These are phyloP conservation scores for Schlechtendalia chinensis DNA, from an alignment of 1,140 invertebrate genomes.

Conservation along the genomic window DNA sequence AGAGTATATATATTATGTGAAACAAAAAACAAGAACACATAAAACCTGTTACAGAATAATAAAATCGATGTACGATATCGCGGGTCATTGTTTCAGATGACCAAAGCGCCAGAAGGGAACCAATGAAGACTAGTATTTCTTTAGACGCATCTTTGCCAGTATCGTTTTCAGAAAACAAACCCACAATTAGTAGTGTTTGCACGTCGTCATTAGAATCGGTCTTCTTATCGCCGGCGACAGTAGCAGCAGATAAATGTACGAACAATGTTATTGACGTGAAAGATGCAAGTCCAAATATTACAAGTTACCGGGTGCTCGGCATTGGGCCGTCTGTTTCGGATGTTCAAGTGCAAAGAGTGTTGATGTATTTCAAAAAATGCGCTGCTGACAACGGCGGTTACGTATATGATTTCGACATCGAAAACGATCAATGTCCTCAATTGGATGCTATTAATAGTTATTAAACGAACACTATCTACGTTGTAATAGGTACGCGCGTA, in stretches of 20 bases:
- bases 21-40: no score
- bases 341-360: neutral
- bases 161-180: neutral
- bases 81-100: neutral
- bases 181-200: neutral
- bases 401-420: constrained; percentile 36
- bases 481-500: no score
- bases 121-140: neutral
- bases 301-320: constrained; percentile 1
- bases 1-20: no score
- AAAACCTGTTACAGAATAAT: no score
- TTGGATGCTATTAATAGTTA: constrained; percentile 20
- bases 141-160: neutral
- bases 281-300: neutral
- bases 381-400: neutral
- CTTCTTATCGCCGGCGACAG: neutral
- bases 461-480: no score
- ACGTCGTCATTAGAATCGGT: neutral
- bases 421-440: constrained; percentile 6
- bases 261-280: neutral
- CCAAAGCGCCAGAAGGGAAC: neutral
- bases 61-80: no score
- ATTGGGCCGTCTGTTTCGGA: neutral
- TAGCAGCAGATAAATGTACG: no score
- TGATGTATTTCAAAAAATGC: constrained; percentile 33